Percentiles rank a stretch among this genome's conserved stretches.
Conservation (phyloP, 2,113 vertebrate genomes). For the Triplophysa dalaica region DNA sequence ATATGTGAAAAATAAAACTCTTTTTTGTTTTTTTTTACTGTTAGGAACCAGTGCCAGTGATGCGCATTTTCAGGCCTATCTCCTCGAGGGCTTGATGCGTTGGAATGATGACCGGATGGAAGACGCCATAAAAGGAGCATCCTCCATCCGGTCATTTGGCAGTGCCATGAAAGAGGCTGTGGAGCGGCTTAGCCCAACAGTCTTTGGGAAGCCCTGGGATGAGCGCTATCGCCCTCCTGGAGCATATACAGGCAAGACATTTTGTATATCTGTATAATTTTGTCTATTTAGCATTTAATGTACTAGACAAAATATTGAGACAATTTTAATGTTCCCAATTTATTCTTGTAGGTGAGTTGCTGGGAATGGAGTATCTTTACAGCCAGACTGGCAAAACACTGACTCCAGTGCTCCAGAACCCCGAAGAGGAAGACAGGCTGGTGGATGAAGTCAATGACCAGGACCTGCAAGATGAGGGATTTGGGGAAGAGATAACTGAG, state of each 20-base stretch:
- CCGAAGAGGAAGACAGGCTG: slow-evolving; percentile 26
- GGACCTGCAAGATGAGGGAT: slow-evolving; percentile 11
- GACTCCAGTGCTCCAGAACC: slow-evolving; percentile 24
- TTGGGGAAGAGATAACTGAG: no score
- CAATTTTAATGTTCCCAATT: background rate
- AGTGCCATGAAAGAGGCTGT: slow-evolving; percentile 31
- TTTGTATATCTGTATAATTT: background rate
- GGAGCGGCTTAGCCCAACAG: slow-evolving; percentile 21
- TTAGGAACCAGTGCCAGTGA: slow-evolving; percentile 36
- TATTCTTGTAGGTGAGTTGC: slow-evolving; percentile 24
- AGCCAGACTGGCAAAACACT: slow-evolving; percentile 30
- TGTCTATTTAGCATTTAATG: no score
- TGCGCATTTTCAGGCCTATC: slow-evolving; percentile 37
- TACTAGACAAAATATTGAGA: background rate
- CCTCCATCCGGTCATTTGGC: slow-evolving; percentile 3
- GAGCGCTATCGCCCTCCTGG: slow-evolving; percentile 1
- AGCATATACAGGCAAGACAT: slow-evolving; percentile 29
- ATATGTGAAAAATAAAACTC: background rate
- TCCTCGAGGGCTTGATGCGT: slow-evolving; percentile 30
- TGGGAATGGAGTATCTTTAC: slow-evolving; percentile 28
- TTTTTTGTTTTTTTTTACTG: slow-evolving; percentile 20
- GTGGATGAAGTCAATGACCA: slow-evolving; percentile 3
- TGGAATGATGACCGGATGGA: slow-evolving; percentile 31
- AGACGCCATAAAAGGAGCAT: slow-evolving; percentile 3
- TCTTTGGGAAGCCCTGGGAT: slow-evolving; percentile 21